phyloP scores from a whole-genome alignment of 2,797 vertebrate genomes.

The Trachops cirrhosus region DNA sequence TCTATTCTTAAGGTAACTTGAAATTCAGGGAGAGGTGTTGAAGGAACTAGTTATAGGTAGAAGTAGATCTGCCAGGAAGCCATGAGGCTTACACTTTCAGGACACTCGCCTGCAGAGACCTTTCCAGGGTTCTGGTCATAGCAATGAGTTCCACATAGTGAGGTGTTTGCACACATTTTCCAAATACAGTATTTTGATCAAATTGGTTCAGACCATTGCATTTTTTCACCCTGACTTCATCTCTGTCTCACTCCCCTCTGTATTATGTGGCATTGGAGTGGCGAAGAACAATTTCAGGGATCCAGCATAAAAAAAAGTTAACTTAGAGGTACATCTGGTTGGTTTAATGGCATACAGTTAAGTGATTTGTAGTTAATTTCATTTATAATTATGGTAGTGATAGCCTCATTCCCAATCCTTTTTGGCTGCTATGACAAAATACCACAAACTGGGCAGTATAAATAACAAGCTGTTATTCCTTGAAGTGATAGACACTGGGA shows the following conservation, averaged over 20 bases:
- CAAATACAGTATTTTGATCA: neutral
- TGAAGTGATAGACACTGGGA: neutral
- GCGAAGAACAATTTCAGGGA: neutral
- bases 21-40: neutral
- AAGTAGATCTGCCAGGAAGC: neutral
- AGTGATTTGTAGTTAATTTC: neutral
- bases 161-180: neutral
- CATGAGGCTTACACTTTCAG: neutral
- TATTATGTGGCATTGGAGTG: neutral
- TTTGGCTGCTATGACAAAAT: neutral
- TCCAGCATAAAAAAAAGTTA: neutral
- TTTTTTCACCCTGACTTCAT: neutral
- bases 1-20: neutral
- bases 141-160: neutral
- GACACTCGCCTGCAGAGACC: neutral
- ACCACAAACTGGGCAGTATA: neutral
- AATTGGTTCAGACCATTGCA: neutral
- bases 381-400: neutral
- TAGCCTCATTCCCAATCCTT: neutral
- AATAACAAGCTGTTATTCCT: neutral
- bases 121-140: neutral
- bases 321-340: neutral
- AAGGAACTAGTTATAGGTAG: neutral
- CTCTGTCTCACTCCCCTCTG: neutral
- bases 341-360: neutral